Conservation (phyloP, 2,888 invertebrate genomes). For the Meghimatium bilineatum region DNA sequence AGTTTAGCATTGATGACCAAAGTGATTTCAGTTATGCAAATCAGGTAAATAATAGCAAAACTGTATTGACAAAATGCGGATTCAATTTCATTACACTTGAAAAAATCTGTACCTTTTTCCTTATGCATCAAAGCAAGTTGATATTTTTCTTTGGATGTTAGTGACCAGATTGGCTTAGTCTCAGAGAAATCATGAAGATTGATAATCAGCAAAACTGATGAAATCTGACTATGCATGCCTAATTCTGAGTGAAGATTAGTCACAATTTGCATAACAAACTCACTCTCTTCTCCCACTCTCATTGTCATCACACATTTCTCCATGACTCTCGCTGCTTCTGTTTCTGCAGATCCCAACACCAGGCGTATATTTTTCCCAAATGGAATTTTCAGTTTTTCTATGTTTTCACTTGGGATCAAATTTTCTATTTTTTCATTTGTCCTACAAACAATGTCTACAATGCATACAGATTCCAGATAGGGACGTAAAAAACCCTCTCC, state of each 20-base stretch:
- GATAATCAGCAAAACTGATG: slow-evolving; percentile 9
- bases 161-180: slow-evolving; percentile 52
- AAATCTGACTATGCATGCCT: not conserved
- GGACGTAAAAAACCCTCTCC: slow-evolving; percentile 48
- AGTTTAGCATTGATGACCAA: slow-evolving; percentile 9
- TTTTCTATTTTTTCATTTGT: slow-evolving; percentile 48
- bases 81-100: slow-evolving; percentile 81
- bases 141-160: slow-evolving; percentile 56
- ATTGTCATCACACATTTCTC: slow-evolving; percentile 68
- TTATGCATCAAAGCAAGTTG: slow-evolving; percentile 58
- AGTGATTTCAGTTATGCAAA: slow-evolving; percentile 74
- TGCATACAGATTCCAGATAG: slow-evolving; percentile 32
- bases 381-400: slow-evolving; percentile 42
- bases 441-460: slow-evolving; percentile 20
- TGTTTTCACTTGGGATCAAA: slow-evolving; percentile 21
- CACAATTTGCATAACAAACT: slow-evolving; percentile 36
- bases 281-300: slow-evolving; percentile 59
- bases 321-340: slow-evolving; percentile 63
- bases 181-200: slow-evolving; percentile 45
- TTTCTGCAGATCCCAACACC: slow-evolving; percentile 67
- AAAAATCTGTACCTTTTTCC: slow-evolving; percentile 81
- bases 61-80: slow-evolving; percentile 87
- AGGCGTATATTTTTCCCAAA: slow-evolving; percentile 46
- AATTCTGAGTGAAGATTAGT: not conserved
- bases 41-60: slow-evolving; percentile 85